Conservation (phyloP, 2,888 invertebrate species). For the Drosophila prostipennis region DNA sequence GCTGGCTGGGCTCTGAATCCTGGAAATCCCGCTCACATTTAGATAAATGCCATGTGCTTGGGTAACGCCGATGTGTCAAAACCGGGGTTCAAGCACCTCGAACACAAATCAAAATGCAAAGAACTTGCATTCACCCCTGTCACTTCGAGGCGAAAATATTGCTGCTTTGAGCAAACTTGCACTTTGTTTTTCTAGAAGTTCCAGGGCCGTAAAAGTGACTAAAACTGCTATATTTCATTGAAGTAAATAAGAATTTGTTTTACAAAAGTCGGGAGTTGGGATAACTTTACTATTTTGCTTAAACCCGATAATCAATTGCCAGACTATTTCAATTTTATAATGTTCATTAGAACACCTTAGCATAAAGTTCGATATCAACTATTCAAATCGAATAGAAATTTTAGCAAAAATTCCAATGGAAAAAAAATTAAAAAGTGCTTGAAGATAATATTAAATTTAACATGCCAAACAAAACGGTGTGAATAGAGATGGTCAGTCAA, state of each 20-base stretch:
- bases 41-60: conserved; percentile 40
- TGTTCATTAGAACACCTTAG: too few species aligned
- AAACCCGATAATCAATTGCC: too few species aligned
- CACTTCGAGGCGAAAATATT: not conserved
- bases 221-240: not conserved
- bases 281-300: too few species aligned
- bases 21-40: conserved; percentile 24
- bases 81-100: conserved; percentile 15
- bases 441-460: not conserved
- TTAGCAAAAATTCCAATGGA: not conserved
- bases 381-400: too few species aligned
- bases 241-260: not conserved
- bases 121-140: conserved; percentile 48
- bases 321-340: too few species aligned
- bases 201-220: not conserved
- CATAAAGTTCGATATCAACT: too few species aligned
- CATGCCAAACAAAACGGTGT: not conserved
- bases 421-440: not conserved
- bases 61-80: conserved; percentile 28
- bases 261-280: not conserved
- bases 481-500: not conserved
- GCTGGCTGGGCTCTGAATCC: not conserved
- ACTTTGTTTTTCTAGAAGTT: not conserved
- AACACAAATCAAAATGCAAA: conserved; percentile 44
- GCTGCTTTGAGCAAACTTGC: not conserved